Evolutionary conservation across 2,113 vertebrate species (phyloP), one percentile per base, ranked within the genome.

Genomic region (Leucopsar rothschildi): DNA sequence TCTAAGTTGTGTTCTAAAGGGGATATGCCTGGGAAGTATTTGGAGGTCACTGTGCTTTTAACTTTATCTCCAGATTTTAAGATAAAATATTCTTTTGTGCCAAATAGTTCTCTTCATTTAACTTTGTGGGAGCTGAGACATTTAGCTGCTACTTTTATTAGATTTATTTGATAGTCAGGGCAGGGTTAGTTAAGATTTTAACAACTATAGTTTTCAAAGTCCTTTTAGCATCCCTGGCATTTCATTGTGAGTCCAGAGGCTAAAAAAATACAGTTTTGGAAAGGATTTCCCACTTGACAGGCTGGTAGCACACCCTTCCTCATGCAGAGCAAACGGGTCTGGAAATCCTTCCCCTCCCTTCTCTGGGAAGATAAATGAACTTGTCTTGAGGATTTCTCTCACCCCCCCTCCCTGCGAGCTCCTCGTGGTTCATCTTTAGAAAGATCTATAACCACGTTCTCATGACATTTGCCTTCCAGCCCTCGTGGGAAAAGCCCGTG

Each of bases 401-500:
- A 2, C 18, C 35, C 42, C 21, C 10, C 21, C 10, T 22, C 6
- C 49, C 23, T 10, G 23, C 0, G 0, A 10, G 72, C 50, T 85
- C 22, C 73, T 79, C 14, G 39, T 71, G 65, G 44, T 63, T 86
- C 31, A 37, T 89, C 78, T 71, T 53, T 21, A 16, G 81, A 4
- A 72, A 63, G 89, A 55, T 81, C 49, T 53, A 49, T 47, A 31
- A 19, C 4, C 2, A 23, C 2, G 56, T 91, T 96, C 94, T 87
- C 93, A 59, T 83, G 96, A 77, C 90, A 92, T 94, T 93, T 95
- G 92, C 82, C 86, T 94, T 84, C 42, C 68, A 86, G 47, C 47
- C 57, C 55, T 47, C 0, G 0, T 81, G 90, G 76, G 93, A 96
- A 82, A 69, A 69, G 28, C 44, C 63, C 42, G 17, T 44, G 31